phyloP scores from a whole-genome alignment of 1,140 invertebrate genomes.

The Micrasema longulum region DNA sequence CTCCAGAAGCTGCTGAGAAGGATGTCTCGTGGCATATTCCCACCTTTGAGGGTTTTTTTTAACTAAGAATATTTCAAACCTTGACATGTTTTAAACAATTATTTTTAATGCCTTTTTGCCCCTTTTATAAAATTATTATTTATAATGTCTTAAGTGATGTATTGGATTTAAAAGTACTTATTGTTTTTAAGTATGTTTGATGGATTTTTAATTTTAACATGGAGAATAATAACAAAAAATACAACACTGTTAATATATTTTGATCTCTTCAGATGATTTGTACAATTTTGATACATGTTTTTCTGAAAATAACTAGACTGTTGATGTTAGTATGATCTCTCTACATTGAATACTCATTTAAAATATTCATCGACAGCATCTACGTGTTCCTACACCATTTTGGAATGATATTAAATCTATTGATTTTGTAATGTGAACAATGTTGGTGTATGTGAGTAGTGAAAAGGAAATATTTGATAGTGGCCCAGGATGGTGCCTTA shows the following conservation, averaged over 20 bases:
- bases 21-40: constrained; percentile 45
- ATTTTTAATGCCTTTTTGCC: constrained; percentile 15
- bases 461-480: constrained; percentile 22
- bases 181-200: not conserved
- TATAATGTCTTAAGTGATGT: constrained; percentile 1
- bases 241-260: constrained; percentile 4
- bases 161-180: not conserved
- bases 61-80: constrained; percentile 5
- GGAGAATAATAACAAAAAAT: not conserved
- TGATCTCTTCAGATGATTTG: constrained; percentile 19
- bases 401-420: constrained; percentile 23
- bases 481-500: constrained; percentile 36
- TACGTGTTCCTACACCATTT: constrained; percentile 26
- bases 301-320: constrained; percentile 25
- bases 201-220: not conserved
- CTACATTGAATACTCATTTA: constrained; percentile 33
- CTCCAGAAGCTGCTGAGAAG: constrained; percentile 2
- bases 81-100: constrained; percentile 5
- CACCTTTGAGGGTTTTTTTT: constrained; percentile 46
- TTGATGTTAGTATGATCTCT: constrained; percentile 33
- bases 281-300: constrained; percentile 24
- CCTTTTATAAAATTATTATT: constrained; percentile 16
- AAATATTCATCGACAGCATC: constrained; percentile 29
- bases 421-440: constrained; percentile 30
- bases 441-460: constrained; percentile 27